Percentiles rank a stretch among this genome's conserved stretches.
Conservation (phyloP, 2,113 vertebrate genomes). For the Maccullochella peelii region DNA sequence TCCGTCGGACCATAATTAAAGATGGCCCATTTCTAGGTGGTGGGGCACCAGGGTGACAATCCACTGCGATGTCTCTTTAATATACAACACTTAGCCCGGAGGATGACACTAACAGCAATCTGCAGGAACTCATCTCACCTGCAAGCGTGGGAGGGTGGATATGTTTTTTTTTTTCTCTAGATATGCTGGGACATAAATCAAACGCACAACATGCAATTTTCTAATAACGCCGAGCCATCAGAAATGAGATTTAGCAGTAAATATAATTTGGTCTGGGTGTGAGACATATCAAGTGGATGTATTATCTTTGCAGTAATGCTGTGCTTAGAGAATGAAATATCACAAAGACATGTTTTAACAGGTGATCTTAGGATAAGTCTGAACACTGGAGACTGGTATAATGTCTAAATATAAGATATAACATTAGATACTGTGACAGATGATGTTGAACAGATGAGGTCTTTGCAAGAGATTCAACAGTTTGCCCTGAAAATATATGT, state of each 20-base stretch:
- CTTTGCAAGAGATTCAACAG: slow-evolving; percentile 45
- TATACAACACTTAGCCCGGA: slow-evolving; percentile 83
- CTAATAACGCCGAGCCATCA: slow-evolving; percentile 77
- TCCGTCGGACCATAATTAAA: slow-evolving; percentile 83
- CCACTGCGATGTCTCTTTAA: slow-evolving; percentile 80
- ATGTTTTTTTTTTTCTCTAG: slow-evolving; percentile 40
- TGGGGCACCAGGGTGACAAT: slow-evolving; percentile 75
- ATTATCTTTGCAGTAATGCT: slow-evolving; percentile 76
- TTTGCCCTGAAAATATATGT: slow-evolving; percentile 43
- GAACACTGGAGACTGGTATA: slow-evolving; percentile 45
- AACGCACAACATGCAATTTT: slow-evolving; percentile 78
- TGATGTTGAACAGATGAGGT: slow-evolving; percentile 34
- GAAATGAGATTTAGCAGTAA: slow-evolving; percentile 84
- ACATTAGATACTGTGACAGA: slow-evolving; percentile 52
- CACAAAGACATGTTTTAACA: slow-evolving; percentile 68
- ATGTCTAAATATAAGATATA: slow-evolving; percentile 59
- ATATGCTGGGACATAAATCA: slow-evolving; percentile 83
- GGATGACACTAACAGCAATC: slow-evolving; percentile 84
- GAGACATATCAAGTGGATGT: slow-evolving; percentile 80
- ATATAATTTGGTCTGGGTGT: slow-evolving; percentile 82
- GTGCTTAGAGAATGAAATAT: slow-evolving; percentile 73
- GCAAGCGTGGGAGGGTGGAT: slow-evolving; percentile 67
- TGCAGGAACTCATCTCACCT: slow-evolving; percentile 81
- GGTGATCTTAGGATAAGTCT: slow-evolving; percentile 70
- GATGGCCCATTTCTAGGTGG: slow-evolving; percentile 77